These are phyloP conservation scores for Riparia riparia DNA, from an alignment of 2,113 vertebrate genomes.

Conservation along the genomic window DNA sequence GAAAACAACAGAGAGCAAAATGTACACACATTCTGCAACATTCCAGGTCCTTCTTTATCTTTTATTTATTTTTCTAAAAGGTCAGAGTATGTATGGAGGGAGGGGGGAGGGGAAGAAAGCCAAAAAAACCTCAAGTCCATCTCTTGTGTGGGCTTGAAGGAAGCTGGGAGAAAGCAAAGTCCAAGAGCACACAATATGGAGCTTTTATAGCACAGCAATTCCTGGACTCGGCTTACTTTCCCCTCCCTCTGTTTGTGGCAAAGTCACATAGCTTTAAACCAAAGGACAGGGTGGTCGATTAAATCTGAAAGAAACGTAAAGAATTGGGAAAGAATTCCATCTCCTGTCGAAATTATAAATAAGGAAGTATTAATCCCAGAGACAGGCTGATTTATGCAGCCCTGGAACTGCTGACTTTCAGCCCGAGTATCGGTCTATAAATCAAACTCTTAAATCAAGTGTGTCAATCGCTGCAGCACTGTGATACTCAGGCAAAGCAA, in stretches of 20 bases:
- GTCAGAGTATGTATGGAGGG: constrained; percentile 62
- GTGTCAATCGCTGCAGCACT: constrained; percentile 41
- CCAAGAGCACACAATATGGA: constrained; percentile 73
- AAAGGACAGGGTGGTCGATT: constrained; percentile 71
- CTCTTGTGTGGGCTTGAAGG: constrained; percentile 72
- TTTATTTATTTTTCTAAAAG: constrained; percentile 87
- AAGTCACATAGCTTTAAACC: constrained; percentile 72
- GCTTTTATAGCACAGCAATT: constrained; percentile 68
- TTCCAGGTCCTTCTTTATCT: constrained; percentile 89
- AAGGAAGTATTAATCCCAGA: constrained; percentile 71
- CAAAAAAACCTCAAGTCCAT: constrained; percentile 71
- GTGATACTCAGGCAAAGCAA: background rate
- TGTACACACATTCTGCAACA: constrained; percentile 87
- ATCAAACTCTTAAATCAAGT: constrained; percentile 71
- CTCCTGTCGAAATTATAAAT: constrained; percentile 67
- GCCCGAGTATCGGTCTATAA: constrained; percentile 64
- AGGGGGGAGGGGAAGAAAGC: constrained; percentile 58
- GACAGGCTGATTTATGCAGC: constrained; percentile 69
- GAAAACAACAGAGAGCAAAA: constrained; percentile 91
- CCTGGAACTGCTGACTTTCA: constrained; percentile 71
- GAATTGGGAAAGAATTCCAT: constrained; percentile 72
- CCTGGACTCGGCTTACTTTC: constrained; percentile 48
- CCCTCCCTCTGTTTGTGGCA: constrained; percentile 68
- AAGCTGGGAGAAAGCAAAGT: constrained; percentile 68
- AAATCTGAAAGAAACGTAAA: constrained; percentile 69